A percentile compares a stretch with the other conserved stretches of the same genome.
phyloP scores from a whole-genome alignment of 2,797 vertebrate species.

The Acanthopagrus latus region DNA sequence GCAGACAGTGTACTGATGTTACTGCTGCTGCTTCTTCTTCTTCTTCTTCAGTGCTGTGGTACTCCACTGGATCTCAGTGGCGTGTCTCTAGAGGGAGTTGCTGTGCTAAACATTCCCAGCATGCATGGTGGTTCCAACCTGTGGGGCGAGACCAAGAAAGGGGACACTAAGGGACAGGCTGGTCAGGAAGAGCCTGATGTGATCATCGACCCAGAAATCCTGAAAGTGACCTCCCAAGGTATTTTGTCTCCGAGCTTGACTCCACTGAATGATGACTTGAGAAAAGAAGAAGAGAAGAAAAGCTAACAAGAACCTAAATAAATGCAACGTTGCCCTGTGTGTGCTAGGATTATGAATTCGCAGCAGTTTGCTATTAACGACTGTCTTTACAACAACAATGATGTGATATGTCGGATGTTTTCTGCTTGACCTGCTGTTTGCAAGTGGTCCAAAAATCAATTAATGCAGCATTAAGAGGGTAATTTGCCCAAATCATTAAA shows the following conservation, averaged over 20 bases:
- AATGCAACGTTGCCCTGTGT: background rate
- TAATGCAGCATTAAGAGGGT: background rate
- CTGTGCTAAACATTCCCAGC: conserved; percentile 96
- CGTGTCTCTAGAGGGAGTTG: conserved; percentile 90
- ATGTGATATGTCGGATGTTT: background rate
- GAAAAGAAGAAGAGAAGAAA: too few relatives aligned
- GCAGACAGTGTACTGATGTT: background rate
- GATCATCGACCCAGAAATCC: conserved; percentile 89
- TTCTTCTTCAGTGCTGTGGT: conserved; percentile 87
- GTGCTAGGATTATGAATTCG: background rate
- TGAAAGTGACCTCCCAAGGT: conserved; percentile 94
- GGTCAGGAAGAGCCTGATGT: conserved; percentile 85
- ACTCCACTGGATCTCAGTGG: conserved; percentile 88
- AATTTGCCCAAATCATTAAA: background rate
- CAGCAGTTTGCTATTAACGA: background rate
- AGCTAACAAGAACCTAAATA: background rate
- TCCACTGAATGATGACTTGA: background rate
- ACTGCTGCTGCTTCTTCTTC: conserved; percentile 14
- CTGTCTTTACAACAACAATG: background rate
- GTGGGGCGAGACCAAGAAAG: conserved; percentile 93
- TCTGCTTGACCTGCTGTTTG: background rate
- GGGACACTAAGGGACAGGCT: conserved; percentile 70
- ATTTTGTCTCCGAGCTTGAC: conserved; percentile 18
- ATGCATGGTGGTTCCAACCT: conserved; percentile 96
- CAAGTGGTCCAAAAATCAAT: background rate